Percentiles rank a stretch among this genome's conserved stretches.
phyloP scores from a whole-genome alignment of 2,113 vertebrate species.

The Climacteris rufus region DNA sequence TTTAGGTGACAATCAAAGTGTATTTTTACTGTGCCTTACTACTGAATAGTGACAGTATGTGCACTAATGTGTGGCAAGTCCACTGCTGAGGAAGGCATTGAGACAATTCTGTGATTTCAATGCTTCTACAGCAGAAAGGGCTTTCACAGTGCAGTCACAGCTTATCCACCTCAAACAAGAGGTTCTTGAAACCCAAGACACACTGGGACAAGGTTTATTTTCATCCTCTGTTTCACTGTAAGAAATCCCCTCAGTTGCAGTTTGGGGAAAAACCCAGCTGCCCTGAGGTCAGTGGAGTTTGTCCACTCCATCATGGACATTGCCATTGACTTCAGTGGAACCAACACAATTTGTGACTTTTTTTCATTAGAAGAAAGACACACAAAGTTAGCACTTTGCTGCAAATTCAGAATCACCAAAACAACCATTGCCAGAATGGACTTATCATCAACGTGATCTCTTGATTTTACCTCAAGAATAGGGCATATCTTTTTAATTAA shows the following conservation, averaged over 20 bases:
- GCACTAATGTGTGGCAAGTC: fast-evolving
- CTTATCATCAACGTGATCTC: neutral
- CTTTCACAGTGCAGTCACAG: neutral
- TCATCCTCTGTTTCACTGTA: neutral
- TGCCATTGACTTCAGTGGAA: neutral
- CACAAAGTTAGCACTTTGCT: neutral
- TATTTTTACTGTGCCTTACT: neutral
- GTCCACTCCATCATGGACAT: neutral
- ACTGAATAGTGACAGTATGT: neutral
- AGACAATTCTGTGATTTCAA: neutral
- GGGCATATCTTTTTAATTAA: neutral
- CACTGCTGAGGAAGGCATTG: neutral
- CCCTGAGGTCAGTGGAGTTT: neutral
- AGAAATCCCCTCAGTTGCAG: fast-evolving
- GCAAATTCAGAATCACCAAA: neutral
- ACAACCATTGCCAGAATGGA: neutral
- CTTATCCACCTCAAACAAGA: neutral
- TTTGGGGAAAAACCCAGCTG: neutral
- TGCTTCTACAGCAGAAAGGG: neutral
- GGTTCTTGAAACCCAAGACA: neutral
- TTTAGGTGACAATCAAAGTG: neutral
- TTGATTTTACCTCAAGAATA: neutral
- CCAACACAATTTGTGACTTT: neutral
- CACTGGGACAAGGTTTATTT: neutral
- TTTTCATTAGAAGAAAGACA: neutral